A percentile compares a stretch with the other conserved stretches of the same genome.
phyloP scores from a whole-genome alignment of 2,113 vertebrate species.

The Ameiurus melas region DNA sequence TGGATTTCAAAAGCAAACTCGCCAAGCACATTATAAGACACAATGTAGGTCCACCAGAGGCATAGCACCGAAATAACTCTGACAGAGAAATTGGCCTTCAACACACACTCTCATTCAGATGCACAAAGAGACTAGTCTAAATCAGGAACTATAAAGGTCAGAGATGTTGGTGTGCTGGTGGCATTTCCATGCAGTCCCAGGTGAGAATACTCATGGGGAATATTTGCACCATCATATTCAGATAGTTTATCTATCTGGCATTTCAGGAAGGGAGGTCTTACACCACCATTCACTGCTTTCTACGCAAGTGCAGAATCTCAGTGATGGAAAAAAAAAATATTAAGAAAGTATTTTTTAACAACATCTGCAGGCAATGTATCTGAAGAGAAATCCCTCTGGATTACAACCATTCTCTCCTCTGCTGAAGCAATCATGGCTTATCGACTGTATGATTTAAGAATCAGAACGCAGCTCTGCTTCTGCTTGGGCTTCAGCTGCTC shows the following conservation, averaged over 20 bases:
- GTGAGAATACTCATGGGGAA: conserved; percentile 41
- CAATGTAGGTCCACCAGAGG: conserved; percentile 28
- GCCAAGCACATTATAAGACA: conserved; percentile 38
- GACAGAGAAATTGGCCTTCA: conserved; percentile 40
- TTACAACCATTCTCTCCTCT: conserved; percentile 42
- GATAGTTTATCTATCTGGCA: conserved; percentile 55
- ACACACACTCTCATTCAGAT: conserved; percentile 45
- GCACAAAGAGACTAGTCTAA: conserved; percentile 38
- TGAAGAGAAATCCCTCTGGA: conserved; percentile 44
- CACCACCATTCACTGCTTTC: conserved; percentile 11
- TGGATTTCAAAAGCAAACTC: conserved; percentile 41
- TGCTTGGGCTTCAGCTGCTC: conserved; percentile 33
- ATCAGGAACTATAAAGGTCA: conserved; percentile 52
- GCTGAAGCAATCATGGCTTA: conserved; percentile 51
- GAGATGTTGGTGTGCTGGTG: conserved; percentile 43
- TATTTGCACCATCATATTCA: conserved; percentile 50
- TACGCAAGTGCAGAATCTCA: not conserved
- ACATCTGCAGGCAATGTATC: conserved; percentile 23
- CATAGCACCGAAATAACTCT: conserved; percentile 42
- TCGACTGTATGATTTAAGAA: conserved; percentile 52
- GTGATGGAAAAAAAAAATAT: not conserved
- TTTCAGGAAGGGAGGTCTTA: conserved; percentile 44
- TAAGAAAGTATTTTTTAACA: conserved; percentile 36
- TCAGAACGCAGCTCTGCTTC: conserved; percentile 37
- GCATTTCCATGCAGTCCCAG: conserved; percentile 52